Evolutionary conservation across 1,140 invertebrate genomes (phyloP), one percentile per base, ranked within the genome.

Genomic region (Planococcus citri): DNA sequence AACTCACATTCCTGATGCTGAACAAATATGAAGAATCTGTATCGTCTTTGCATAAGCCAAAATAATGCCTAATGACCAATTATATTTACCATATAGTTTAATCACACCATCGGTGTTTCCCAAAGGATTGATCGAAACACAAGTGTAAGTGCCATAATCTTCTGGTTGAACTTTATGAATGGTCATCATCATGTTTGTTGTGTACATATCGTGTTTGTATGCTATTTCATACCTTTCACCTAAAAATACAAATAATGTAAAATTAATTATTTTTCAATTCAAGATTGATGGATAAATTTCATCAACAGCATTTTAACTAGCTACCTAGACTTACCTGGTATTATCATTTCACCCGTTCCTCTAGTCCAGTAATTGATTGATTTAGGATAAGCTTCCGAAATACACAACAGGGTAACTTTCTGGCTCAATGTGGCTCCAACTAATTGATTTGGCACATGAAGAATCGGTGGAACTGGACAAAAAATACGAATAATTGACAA

Each of bases 71-170:
- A n/a, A n/a, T n/a, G n/a, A n/a, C n/a, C n/a, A 60, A 17, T 9
- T 20, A 20, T 68, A 79, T 83, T 87, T 84, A 96, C 94, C 92
- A 78, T 94, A 94, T 70, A 97, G 82, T 78, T 91, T 83, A 78
- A 97, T 94, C 57, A 88, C 88, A 71, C 92, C 92, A 78, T 94
- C 91, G 27, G 93, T 95, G 78, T 92, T 91, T 69, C 94, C 94
- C 12, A 96, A 83, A 17, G 89, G 89, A 80, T 96, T 97, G 80
- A 94, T 94, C 71, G 92, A 90, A 76, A 92, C 90, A 79, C 90
- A 93, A 75, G 87, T 82, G 80, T 92, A 93, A 78, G 87, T 91
- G 71, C 90, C 90, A 76, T 91, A 92, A 79, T 92, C 89, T 58
- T 83, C 85, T 41, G 82, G 78, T 75, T 87, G 84, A 57, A 93